phyloP scores from a whole-genome alignment of 2,888 invertebrate genomes.

The Nomada fucata region DNA sequence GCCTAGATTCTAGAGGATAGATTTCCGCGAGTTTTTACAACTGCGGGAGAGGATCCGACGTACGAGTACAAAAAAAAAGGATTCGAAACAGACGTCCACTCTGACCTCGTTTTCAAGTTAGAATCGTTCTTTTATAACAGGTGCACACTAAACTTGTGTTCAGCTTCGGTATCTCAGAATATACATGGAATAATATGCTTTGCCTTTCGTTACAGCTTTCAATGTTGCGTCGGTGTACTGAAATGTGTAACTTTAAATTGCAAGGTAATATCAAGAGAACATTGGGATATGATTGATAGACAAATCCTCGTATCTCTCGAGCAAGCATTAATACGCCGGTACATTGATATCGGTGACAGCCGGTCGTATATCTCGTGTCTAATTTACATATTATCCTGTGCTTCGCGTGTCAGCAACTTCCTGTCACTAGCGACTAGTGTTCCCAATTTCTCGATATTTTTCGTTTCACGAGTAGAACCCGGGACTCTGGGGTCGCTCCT shows the following conservation, averaged over 20 bases:
- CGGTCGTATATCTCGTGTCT: slow-evolving; percentile 5
- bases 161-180: background rate
- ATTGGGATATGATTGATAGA: background rate
- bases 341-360: slow-evolving; percentile 10
- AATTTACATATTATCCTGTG: slow-evolving; percentile 33
- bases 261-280: background rate
- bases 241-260: no score
- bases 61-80: slow-evolving; percentile 1
- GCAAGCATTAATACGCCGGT: background rate
- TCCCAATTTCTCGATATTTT: no score
- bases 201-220: background rate
- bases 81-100: background rate
- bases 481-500: no score
- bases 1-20: background rate
- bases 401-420: slow-evolving; percentile 1
- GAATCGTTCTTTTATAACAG: background rate
- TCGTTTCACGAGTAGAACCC: no score
- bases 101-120: slow-evolving; percentile 5
- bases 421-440: background rate
- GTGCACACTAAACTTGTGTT: background rate
- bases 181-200: background rate
- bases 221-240: no score
- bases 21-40: background rate
- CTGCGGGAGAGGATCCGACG: background rate
- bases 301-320: background rate